phyloP scores from a whole-genome alignment of 2,888 invertebrate genomes.

The Ashinkailepas kermadecensis region DNA sequence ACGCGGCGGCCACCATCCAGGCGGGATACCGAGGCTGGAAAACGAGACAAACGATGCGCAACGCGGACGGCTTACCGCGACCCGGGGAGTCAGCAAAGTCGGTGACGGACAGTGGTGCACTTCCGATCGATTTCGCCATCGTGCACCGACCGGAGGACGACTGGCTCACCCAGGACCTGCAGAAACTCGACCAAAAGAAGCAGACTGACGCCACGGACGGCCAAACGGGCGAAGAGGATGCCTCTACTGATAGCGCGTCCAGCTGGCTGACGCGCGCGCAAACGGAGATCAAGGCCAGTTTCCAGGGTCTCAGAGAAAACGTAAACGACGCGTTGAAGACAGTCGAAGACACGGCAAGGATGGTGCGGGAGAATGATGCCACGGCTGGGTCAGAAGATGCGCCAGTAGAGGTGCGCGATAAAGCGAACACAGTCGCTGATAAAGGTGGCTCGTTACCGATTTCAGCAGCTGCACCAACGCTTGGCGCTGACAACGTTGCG shows the following conservation, averaged over 20 bases:
- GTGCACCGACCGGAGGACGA: slow-evolving; percentile 15
- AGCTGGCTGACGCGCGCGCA: slow-evolving; percentile 10
- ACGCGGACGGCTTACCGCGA: background rate
- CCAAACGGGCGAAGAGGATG: background rate
- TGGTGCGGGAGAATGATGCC: background rate
- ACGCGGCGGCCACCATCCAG: background rate
- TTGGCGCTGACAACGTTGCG: too few species aligned
- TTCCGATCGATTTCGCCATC: slow-evolving; percentile 5
- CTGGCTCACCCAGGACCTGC: background rate
- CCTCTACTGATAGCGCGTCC: background rate
- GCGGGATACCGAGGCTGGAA: slow-evolving; percentile 1
- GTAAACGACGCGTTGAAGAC: background rate
- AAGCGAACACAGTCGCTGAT: background rate
- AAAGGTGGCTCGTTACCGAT: background rate
- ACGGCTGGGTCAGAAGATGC: background rate
- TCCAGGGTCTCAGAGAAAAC: background rate
- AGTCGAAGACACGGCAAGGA: background rate
- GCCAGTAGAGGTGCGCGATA: background rate
- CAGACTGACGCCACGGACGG: background rate
- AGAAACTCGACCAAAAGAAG: background rate
- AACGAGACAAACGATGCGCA: background rate
- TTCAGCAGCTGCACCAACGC: too few species aligned
- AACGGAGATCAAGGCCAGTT: background rate
- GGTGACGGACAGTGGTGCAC: slow-evolving; percentile 12
- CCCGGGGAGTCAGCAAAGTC: background rate